These are phyloP conservation scores for Alligator sinensis DNA, from an alignment of 2,113 vertebrate species.

Conservation along the genomic window DNA sequence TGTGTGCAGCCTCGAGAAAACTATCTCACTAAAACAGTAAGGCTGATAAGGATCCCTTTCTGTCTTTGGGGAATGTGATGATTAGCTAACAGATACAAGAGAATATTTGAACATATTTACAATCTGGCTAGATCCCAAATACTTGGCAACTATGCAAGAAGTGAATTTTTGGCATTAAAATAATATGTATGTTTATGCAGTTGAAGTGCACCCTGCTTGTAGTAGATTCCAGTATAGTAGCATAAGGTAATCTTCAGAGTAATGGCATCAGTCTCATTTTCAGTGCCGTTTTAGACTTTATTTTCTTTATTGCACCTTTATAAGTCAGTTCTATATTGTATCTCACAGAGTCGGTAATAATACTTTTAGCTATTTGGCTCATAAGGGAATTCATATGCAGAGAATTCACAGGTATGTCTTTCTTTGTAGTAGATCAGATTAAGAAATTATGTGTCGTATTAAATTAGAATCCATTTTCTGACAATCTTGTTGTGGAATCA, in stretches of 20 bases:
- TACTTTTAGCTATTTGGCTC: not conserved
- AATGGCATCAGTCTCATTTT: not conserved
- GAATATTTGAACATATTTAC: not conserved
- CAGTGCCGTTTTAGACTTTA: not conserved
- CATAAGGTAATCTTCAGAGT: not conserved
- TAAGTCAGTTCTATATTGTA: not conserved
- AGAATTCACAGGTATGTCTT: not conserved
- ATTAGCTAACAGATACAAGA: not conserved
- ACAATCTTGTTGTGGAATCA: not conserved
- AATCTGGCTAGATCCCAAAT: not conserved
- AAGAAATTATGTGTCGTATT: not conserved
- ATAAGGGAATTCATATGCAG: not conserved
- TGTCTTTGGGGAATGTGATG: not conserved
- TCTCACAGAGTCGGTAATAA: not conserved
- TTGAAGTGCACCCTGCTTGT: not conserved
- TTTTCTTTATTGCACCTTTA: not conserved
- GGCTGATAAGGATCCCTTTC: not conserved
- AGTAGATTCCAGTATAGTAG: not conserved
- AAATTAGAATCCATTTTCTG: not conserved
- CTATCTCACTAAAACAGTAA: not conserved
- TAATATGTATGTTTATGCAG: not conserved
- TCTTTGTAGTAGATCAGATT: not conserved
- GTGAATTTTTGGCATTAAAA: not conserved
- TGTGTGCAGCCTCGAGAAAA: not conserved
- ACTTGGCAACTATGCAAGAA: not conserved